Evolutionary conservation across 1,140 invertebrate species (phyloP), one percentile per base, ranked within the genome.

Genomic region (Wiebesia pumilae): DNA sequence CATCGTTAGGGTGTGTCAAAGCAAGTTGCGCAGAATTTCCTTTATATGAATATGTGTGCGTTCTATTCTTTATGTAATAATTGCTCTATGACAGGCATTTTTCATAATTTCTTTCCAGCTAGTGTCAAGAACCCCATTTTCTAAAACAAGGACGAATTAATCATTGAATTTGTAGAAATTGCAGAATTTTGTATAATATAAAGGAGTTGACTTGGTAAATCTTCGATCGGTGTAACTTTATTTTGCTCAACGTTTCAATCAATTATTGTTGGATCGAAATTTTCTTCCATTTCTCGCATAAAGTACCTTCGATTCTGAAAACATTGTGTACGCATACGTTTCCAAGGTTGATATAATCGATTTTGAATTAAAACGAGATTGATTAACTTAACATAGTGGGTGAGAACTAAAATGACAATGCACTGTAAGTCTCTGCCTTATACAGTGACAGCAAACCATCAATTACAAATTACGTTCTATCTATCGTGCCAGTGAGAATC

Each of bases 1-100:
- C 38, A 51, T 78, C 67, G 58, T 84, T 65, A 33, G 35, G 71
- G 69, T 67, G 83, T 65, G 58, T 78, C 83, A 84, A 84, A 65
- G 58, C 62, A 78, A 78, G 43, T 78, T 84, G 14, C 62, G 54
- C 54, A 12, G 35, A 78, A n/a, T n/a, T 54, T n/a, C 4, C 19
- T 54, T n/a, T 79, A 2, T 47, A n/a, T n/a, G 30, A 7, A 79
- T 71, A n/a, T n/a, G 3, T 35, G 16, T 3, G 2, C 2, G 65
- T 16, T 69, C 10, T 67, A n/a, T n/a, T n/a, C n/a, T 69, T 69
- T 35, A 33, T 6, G 7, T 43, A 75, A n/a, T 43, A 43, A 43
- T 43, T 38, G 38, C 0, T 27, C 35, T 19, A 24, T 40, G 35
- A 40, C 69, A 73, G 3, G 69, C 69, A 24, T 40, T 27, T 40